Conservation (phyloP, 2,888 invertebrate species). For the Amblyjoppa fuscipennis region DNA sequence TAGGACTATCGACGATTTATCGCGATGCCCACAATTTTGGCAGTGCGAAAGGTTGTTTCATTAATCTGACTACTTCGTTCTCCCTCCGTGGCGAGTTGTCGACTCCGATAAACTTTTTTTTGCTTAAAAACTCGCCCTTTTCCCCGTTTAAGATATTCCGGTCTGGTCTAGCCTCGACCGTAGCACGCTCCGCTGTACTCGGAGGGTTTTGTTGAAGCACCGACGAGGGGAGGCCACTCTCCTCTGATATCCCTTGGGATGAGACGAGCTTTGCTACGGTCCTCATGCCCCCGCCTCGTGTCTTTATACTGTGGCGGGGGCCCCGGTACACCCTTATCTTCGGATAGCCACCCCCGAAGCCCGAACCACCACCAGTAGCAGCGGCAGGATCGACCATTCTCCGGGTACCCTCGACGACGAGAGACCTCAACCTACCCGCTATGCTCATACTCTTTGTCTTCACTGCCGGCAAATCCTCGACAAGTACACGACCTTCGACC, state of each 20-base stretch:
- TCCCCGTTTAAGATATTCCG: slow-evolving; percentile 81
- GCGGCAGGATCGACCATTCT: slow-evolving; percentile 58
- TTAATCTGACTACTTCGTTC: slow-evolving; percentile 22
- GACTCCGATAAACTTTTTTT: slow-evolving; percentile 79
- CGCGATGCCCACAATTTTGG: slow-evolving; percentile 64
- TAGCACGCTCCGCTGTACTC: slow-evolving; percentile 39
- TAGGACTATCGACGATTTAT: slow-evolving; percentile 76
- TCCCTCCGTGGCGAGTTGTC: slow-evolving; percentile 56
- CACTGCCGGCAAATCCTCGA: slow-evolving; percentile 60
- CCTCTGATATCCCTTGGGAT: slow-evolving; percentile 82
- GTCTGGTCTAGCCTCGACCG: slow-evolving; percentile 78
- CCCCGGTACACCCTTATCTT: slow-evolving; percentile 62
- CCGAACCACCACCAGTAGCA: slow-evolving; percentile 30
- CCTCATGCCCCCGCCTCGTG: slow-evolving; percentile 52
- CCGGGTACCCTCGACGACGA: slow-evolving; percentile 53
- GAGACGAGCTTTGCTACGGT: slow-evolving; percentile 73
- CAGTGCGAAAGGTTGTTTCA: slow-evolving; percentile 45
- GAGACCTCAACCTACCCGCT: slow-evolving; percentile 47
- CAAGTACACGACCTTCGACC: slow-evolving; percentile 62
- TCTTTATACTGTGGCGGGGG: slow-evolving; percentile 50
- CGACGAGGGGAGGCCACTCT: slow-evolving; percentile 77
- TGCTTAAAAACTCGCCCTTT: slow-evolving; percentile 77
- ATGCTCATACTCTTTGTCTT: slow-evolving; percentile 62
- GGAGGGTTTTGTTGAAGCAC: slow-evolving; percentile 56
- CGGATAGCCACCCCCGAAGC: slow-evolving; percentile 59